Evolutionary conservation across 2,113 vertebrate genomes (phyloP).

Genomic region (Capreolus pygargus): DNA sequence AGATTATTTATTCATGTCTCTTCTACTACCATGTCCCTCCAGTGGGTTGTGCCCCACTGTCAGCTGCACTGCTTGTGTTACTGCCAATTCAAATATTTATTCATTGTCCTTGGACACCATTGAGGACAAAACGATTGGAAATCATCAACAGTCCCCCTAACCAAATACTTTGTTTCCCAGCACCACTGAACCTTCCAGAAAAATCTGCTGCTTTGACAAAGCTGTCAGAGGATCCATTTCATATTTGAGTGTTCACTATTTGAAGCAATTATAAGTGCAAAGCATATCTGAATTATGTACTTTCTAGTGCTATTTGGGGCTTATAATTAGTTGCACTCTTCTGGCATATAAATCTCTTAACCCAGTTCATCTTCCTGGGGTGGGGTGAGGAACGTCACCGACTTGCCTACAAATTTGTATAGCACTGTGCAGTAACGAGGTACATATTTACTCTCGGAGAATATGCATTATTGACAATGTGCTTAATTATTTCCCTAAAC

Average conservation of each 20-base stretch:
- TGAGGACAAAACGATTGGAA: slow-evolving; percentile 39
- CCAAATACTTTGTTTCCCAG: slow-evolving; percentile 41
- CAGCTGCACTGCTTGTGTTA: background rate
- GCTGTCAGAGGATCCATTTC: slow-evolving; percentile 37
- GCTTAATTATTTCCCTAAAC: slow-evolving; percentile 33
- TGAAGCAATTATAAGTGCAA: slow-evolving; percentile 42
- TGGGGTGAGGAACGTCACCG: background rate
- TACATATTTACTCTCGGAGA: slow-evolving; percentile 31
- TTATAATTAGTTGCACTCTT: slow-evolving; percentile 52
- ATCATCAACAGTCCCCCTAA: slow-evolving; percentile 3
- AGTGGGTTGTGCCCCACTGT: background rate
- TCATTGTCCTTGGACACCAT: slow-evolving; percentile 32
- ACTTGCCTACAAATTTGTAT: background rate
- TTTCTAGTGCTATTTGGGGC: slow-evolving; percentile 47
- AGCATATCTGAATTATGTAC: slow-evolving; percentile 32
- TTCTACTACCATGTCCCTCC: background rate
- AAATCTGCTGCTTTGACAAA: slow-evolving; percentile 51
- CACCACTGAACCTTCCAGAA: slow-evolving; percentile 17
- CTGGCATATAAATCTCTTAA: slow-evolving; percentile 48
- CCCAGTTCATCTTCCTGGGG: background rate
- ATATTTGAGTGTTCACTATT: slow-evolving; percentile 6
- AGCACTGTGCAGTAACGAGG: background rate
- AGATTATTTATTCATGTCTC: slow-evolving; percentile 42
- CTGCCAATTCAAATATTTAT: slow-evolving; percentile 65
- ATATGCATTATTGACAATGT: slow-evolving; percentile 29